Evolutionary conservation across 2,113 vertebrate genomes (phyloP).

Genomic region (Periophthalmodon schlosseri): DNA sequence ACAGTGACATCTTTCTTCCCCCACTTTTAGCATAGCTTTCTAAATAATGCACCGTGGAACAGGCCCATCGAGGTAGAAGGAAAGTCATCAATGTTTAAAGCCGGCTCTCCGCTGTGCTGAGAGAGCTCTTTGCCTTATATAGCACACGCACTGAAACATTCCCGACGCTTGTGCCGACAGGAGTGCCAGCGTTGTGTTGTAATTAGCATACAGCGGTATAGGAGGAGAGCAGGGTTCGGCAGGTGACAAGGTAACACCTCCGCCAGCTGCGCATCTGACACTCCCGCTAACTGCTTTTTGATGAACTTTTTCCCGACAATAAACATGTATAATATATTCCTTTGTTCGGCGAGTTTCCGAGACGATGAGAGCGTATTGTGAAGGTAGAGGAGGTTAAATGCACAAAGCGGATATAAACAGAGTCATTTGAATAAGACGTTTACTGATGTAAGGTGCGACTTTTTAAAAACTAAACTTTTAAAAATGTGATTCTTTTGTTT

Average conservation of each 20-base stretch:
- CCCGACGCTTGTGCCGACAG: constrained; percentile 60
- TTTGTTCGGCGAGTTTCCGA: neutral
- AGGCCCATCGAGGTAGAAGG: constrained; percentile 52
- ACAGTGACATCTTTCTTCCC: neutral
- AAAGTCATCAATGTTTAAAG: constrained; percentile 71
- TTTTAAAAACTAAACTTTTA: neutral
- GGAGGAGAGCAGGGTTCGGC: constrained; percentile 21
- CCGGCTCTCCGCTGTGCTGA: constrained; percentile 31
- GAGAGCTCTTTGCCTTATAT: constrained; percentile 62
- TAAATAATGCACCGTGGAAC: constrained; percentile 8
- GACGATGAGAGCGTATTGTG: neutral
- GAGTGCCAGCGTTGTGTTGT: constrained; percentile 44
- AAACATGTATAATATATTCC: neutral
- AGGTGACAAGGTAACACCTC: constrained; percentile 41
- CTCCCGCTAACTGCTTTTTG: neutral
- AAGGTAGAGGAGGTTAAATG: neutral
- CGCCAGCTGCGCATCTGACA: neutral
- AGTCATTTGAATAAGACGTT: neutral
- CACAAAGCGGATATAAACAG: neutral
- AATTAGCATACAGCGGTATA: constrained; percentile 35
- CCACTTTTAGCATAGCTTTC: constrained; percentile 9
- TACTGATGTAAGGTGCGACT: neutral
- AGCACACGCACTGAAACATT: constrained; percentile 65
- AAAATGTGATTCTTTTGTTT: neutral
- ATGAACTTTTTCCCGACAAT: neutral